Conservation (phyloP, 1,140 invertebrate species). For the Vanessa atalanta region DNA sequence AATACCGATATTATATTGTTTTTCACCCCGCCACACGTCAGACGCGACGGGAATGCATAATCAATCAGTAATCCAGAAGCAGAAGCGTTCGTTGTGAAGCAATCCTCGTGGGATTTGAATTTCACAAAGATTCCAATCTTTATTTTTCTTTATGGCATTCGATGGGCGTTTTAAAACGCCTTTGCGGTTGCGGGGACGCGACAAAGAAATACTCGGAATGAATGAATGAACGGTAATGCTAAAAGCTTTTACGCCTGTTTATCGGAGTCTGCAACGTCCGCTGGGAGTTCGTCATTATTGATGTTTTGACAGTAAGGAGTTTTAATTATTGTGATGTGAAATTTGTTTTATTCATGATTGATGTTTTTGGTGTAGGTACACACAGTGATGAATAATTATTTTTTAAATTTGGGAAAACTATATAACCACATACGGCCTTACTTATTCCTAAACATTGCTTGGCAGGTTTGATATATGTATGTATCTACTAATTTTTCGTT, state of each 20-base stretch:
- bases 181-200: constrained; percentile 55
- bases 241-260: constrained; percentile 75
- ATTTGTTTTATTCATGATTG: constrained; percentile 7
- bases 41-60: constrained; percentile 74
- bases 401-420: neutral
- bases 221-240: constrained; percentile 76
- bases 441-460: too few species aligned
- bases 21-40: constrained; percentile 55
- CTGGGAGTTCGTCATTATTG: constrained; percentile 67
- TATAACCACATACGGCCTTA: too few species aligned
- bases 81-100: constrained; percentile 41
- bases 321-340: constrained; percentile 50
- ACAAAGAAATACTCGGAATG: constrained; percentile 71
- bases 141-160: constrained; percentile 62
- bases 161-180: constrained; percentile 55
- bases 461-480: too few species aligned
- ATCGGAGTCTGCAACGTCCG: constrained; percentile 60
- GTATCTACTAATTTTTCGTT: too few species aligned
- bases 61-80: constrained; percentile 76
- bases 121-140: constrained; percentile 74
- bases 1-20: constrained; percentile 50
- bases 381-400: neutral
- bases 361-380: neutral
- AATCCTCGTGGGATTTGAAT: constrained; percentile 67
- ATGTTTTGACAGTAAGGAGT: constrained; percentile 69